Base-by-base conservation (phyloP, 2,888 invertebrate species). In the Sialis lutaria region DNA sequence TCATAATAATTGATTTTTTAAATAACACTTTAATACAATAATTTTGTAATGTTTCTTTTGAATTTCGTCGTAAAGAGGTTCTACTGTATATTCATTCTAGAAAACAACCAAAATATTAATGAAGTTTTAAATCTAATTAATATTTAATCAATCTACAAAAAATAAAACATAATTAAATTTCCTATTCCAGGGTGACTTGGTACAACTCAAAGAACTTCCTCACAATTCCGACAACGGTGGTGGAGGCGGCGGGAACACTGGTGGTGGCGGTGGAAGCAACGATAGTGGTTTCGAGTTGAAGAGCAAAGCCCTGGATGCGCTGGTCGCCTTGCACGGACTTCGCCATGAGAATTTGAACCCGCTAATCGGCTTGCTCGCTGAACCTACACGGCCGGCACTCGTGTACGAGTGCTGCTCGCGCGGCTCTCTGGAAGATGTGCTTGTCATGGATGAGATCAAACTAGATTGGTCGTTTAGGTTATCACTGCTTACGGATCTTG, bases 391-490 rank as follows among this genome's bases (percentile, higher is more conserved):
- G 51, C 84, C 84, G 4, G 84, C 85, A 49, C 71, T 90, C 58
- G 89, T 92, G 48, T 87, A 79, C 60, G 92, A 91, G 60, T 84
- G 82, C 63, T 89, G 91, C 65, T 82, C 82, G 46, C 74, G 93
- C 50, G 91, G 91, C 43, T 91, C 91, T 41, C 68, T 90, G 53
- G 84, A 88, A 67, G 89, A 90, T 63, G 85, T 91, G 47, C 74
- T 91, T 44, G 78, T 84, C 57, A 86, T 88, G 65, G 87, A 88
- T 60, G 90, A 89, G 64, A 88, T 91, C 61, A 85, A 86, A 64
- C 73, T 92, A 56, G 95, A 96, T 69, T 93, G 93, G 92, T 88
- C 90, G 47, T 95, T 95, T 68, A 82, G 92, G 49, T 73, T 93
- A 49, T 93, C 93, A 39, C 73, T 96, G 53, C 75, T 95, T 44